Base-by-base conservation (phyloP, 1,140 invertebrate genomes). In the Musca vetustissima region DNA sequence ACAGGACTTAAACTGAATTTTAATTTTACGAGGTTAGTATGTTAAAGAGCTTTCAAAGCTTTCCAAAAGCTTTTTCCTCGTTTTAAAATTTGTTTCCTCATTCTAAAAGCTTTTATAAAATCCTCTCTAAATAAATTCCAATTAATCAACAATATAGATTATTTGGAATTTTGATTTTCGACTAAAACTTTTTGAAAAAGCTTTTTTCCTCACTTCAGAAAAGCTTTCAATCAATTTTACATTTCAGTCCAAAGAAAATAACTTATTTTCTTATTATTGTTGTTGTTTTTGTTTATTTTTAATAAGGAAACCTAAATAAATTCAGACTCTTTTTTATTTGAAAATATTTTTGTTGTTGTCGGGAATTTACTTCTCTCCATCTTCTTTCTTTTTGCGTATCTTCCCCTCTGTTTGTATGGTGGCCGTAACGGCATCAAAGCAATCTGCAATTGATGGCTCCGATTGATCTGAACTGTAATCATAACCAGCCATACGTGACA, bases 331-430 rank as follows among this genome's bases (percentile, higher is more conserved):
- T 43, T 43, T 43, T 32, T n/a, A n/a, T n/a, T 36, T 55, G 17
- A 28, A 28, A 13, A 36, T 57, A 28, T 57, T 2, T 57, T 57
- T 13, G 14, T 36, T 61, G 17, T 36, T 59, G 15, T 32, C n/a
- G 15, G 25, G 36, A 43, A 14, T 59, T 32, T 59, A 32, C 6
- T 25, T 43, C 32, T 66, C 69, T 81, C 76, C 87, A 66, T 94
- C 92, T 72, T 93, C 92, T 80, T 92, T 92, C 82, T 92, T 92
- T 79, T 93, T 93, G 72, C 94, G 87, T 4, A 95, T 85, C 80
- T 95, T 94, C 0, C 94, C 94, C 79, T 97, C 95, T 9, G 93
- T 93, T 81, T 96, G 94, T 74, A 97, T 96, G 1, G 94, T 97
- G 57, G 88, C 88, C 1, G 93, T 93, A 7, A 95, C 93, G 43